These are phyloP conservation scores for Fratercula arctica DNA, from an alignment of 2,797 vertebrate genomes.

Conservation along the genomic window DNA sequence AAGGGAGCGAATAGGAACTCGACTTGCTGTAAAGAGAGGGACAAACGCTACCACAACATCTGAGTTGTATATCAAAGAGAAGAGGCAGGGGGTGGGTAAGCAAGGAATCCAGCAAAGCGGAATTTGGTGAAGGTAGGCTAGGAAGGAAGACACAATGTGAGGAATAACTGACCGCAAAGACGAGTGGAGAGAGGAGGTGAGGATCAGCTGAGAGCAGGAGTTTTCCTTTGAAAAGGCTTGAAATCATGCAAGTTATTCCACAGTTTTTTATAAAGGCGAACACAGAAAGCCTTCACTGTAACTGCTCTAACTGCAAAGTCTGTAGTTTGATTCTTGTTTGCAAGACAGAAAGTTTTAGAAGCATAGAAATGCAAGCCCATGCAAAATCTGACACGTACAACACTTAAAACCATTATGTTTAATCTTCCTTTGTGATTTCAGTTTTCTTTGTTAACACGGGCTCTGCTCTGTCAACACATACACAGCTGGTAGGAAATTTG, in stretches of 20 bases:
- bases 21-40: not conserved
- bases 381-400: not conserved
- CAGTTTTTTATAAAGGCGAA: not conserved
- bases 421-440: conserved; percentile 15
- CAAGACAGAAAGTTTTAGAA: conserved; percentile 20
- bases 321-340: conserved; percentile 16
- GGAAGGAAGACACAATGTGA: not conserved
- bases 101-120: not conserved
- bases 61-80: not conserved
- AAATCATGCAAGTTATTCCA: conserved; percentile 15
- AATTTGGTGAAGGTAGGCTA: not conserved
- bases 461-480: not conserved
- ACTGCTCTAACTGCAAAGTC: conserved; percentile 1
- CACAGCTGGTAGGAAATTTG: conserved; percentile 1
- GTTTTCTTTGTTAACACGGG: not conserved
- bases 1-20: not conserved
- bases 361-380: not conserved
- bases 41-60: not conserved
- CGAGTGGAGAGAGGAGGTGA: not conserved
- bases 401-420: not conserved
- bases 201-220: not conserved
- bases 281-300: conserved; percentile 34
- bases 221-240: conserved; percentile 28
- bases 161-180: not conserved
- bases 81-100: not conserved